These are phyloP conservation scores for Yponomeuta plumbellus DNA, from an alignment of 2,888 invertebrate species.

Conservation along the genomic window DNA sequence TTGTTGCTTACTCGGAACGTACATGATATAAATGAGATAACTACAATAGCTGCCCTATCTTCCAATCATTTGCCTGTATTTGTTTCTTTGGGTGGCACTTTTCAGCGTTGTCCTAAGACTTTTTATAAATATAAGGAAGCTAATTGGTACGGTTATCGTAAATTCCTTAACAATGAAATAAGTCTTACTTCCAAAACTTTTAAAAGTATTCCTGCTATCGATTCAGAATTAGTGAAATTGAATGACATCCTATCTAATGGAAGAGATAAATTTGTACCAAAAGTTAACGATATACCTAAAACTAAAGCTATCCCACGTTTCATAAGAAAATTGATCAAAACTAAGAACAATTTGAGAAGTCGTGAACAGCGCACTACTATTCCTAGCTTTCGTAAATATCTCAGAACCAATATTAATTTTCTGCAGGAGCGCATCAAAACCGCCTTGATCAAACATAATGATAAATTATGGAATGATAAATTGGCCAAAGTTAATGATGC, in stretches of 20 bases:
- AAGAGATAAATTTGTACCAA: conserved; percentile 12
- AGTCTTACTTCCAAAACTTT: background rate
- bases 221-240: background rate
- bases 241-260: background rate
- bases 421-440: conserved; percentile 6
- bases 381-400: background rate
- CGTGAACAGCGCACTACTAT: background rate
- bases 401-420: conserved; percentile 12
- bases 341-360: conserved; percentile 13
- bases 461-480: conserved; percentile 17
- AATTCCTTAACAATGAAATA: background rate
- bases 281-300: background rate
- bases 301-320: conserved; percentile 1
- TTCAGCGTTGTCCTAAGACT: background rate
- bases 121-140: background rate
- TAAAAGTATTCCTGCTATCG: conserved; percentile 6
- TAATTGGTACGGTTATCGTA: background rate
- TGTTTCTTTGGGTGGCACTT: no score
- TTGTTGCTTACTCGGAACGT: background rate
- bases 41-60: conserved; percentile 1
- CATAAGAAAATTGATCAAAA: conserved; percentile 15
- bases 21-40: background rate
- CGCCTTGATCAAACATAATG: background rate
- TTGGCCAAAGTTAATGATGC: conserved; percentile 17
- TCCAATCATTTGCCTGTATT: conserved; percentile 10